Base-by-base conservation (phyloP, 2,888 invertebrate genomes). In the Clanis bilineata region DNA sequence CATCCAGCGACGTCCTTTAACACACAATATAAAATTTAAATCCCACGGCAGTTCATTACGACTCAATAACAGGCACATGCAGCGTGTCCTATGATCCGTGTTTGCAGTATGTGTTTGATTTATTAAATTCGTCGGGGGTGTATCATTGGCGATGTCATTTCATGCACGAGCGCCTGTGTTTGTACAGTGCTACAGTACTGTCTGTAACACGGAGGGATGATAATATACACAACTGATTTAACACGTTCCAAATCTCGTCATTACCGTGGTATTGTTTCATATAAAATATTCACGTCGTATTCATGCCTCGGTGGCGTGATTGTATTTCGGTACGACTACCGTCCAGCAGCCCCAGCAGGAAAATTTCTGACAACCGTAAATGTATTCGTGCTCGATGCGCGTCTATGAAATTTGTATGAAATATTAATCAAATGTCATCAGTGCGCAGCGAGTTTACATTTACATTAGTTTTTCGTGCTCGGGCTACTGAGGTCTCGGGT, bases 141-240 rank as follows among this genome's bases (percentile, higher is more conserved):
- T 85, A 85, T 86, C 85, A 80, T 78, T 80, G 68, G 77, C 80
- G 71, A 76, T 70, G 74, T 76, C 76, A 79, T 80, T 82, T 80
- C 76, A 80, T 79, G 83, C 82, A 79, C 80, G 80, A 73, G 65
- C 68, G 80, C 64, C 67, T 64, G 62, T 86, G 83, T 87, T 86
- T 86, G 83, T 69, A 70, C 69, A 80, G 71, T 18, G 51, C 51
- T 69, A 70, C 69, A 80, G 71, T 18, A 39, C 51, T 51, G 51
- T 51, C 51, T 51, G 51, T 32, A 32, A 9, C 10, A 18, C 51
- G 28, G 28, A 51, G 51, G 51, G 51, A 51, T 51, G 51, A 28
- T 1, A 18, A 15, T 10, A 10, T 51, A 22, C 23, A 22, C 7
- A 32, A 28, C 51, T 51, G 28, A 32, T 51, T 32, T 51, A 51